Percentiles rank a stretch among this genome's conserved stretches.
These are phyloP conservation scores for Neosilurus hyrtlii DNA, from an alignment of 2,797 vertebrate species.

Conservation along the genomic window DNA sequence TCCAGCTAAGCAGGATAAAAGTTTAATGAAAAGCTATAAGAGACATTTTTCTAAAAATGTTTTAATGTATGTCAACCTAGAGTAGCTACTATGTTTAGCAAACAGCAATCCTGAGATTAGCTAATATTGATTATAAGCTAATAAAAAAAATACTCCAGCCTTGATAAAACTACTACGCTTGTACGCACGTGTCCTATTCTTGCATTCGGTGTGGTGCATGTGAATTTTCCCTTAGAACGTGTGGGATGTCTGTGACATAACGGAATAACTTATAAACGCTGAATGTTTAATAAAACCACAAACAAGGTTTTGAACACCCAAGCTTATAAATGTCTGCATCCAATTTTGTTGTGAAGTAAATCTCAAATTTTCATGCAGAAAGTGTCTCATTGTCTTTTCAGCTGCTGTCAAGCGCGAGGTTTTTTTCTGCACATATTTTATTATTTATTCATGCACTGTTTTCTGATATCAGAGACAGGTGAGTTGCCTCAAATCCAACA, in stretches of 20 bases:
- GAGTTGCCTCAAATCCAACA: neutral
- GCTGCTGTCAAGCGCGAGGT: neutral
- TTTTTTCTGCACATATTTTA: neutral
- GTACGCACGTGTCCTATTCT: neutral
- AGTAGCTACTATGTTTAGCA: neutral
- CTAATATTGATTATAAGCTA: neutral
- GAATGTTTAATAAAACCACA: neutral
- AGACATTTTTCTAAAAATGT: neutral
- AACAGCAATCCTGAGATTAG: neutral
- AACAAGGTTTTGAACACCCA: neutral
- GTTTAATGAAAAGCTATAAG: neutral
- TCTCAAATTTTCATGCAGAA: neutral
- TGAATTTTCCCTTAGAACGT: neutral
- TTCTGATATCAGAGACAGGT: neutral
- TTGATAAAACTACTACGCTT: too few species aligned
- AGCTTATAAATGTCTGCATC: neutral
- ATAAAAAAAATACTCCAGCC: neutral
- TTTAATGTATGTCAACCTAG: neutral
- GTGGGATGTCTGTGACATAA: neutral
- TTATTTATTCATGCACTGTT: conserved; percentile 1
- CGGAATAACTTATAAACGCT: neutral
- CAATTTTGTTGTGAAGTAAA: neutral
- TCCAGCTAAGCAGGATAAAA: neutral
- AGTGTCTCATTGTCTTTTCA: neutral
- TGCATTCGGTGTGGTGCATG: too few species aligned